A percentile compares a stretch with the other conserved stretches of the same genome.
These are phyloP conservation scores for Dromius quadrimaculatus DNA, from an alignment of 2,888 invertebrate species.

Conservation along the genomic window DNA sequence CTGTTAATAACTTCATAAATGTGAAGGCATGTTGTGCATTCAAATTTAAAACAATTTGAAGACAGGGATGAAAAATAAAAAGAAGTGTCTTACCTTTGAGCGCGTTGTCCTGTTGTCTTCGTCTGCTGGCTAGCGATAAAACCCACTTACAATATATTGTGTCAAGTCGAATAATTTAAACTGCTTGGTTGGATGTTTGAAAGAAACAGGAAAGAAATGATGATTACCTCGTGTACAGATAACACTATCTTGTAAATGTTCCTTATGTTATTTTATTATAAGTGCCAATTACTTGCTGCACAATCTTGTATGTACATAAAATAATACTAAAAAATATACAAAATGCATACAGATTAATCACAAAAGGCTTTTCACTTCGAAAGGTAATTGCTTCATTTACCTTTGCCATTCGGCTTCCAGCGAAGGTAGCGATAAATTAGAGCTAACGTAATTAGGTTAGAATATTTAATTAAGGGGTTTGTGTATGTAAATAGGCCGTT, in stretches of 20 bases:
- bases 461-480: constrained; percentile 35
- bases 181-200: constrained; percentile 5
- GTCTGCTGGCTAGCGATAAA: background rate
- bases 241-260: constrained; percentile 38
- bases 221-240: constrained; percentile 32
- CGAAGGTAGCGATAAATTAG: constrained; percentile 37
- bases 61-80: background rate
- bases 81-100: constrained; percentile 13
- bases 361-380: constrained; percentile 45
- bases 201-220: constrained; percentile 22
- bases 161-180: constrained; percentile 23
- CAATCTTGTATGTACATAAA: constrained; percentile 48
- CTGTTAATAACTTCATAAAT: too few relatives aligned
- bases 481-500: constrained; percentile 37
- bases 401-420: constrained; percentile 21
- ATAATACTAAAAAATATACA: constrained; percentile 52
- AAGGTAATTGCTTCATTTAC: constrained; percentile 49
- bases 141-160: background rate
- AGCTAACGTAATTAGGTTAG: constrained; percentile 31
- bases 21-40: too few relatives aligned
- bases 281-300: constrained; percentile 41
- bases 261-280: constrained; percentile 40
- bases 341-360: constrained; percentile 52
- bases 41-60: too few relatives aligned
- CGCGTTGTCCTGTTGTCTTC: background rate